Evolutionary conservation across 1,140 invertebrate genomes (phyloP).

Genomic region (Mylabris phalerata): DNA sequence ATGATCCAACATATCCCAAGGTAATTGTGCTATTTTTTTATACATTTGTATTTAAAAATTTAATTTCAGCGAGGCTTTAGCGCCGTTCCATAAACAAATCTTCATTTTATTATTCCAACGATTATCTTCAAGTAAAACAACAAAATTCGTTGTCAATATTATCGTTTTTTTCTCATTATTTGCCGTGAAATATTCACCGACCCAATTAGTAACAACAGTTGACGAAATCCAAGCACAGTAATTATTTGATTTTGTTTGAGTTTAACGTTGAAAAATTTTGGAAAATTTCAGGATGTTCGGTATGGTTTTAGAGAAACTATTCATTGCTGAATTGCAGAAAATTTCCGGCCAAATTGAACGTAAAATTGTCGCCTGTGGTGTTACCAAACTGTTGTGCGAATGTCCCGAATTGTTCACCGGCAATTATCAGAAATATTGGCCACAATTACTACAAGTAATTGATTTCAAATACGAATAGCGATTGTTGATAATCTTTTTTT

Average conservation of each 20-base stretch:
- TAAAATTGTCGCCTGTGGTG: conserved; percentile 84
- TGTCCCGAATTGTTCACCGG: conserved; percentile 57
- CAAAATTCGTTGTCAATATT: conserved; percentile 84
- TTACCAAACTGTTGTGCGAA: conserved; percentile 79
- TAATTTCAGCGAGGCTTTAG: conserved; percentile 55
- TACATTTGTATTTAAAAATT: conserved; percentile 7
- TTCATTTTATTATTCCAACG: conserved; percentile 88
- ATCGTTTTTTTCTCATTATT: conserved; percentile 88
- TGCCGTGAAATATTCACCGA: conserved; percentile 68
- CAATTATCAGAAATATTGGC: conserved; percentile 57
- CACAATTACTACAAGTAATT: conserved; percentile 57
- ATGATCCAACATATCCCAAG: conserved; percentile 69
- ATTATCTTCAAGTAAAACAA: conserved; percentile 86
- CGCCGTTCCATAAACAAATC: conserved; percentile 78
- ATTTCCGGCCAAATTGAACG: conserved; percentile 73
- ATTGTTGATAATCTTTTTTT: too few relatives aligned
- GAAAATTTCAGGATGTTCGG: conserved; percentile 73
- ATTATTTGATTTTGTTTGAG: conserved; percentile 34
- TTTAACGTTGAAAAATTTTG: conserved; percentile 3
- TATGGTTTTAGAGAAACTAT: conserved; percentile 86
- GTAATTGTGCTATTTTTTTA: conserved; percentile 40
- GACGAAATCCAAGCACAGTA: conserved; percentile 83
- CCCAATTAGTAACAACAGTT: conserved; percentile 65
- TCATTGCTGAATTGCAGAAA: conserved; percentile 80
- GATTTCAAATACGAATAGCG: conserved; percentile 1